Evolutionary conservation across 2,888 invertebrate species (phyloP).

Genomic region (Nemoura dubitans): DNA sequence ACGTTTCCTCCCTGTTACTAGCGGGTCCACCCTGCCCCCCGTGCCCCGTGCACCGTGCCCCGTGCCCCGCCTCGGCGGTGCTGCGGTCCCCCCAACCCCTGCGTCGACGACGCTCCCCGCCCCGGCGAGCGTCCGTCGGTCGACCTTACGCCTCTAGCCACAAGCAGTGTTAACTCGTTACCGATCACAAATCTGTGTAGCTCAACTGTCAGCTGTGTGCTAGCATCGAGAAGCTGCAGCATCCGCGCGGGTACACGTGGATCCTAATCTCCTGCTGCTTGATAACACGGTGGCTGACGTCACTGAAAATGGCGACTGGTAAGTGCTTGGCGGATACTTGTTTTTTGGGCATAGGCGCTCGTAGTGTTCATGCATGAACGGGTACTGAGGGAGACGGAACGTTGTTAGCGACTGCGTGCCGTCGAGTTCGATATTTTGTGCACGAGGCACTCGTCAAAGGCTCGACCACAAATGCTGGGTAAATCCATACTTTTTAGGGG

Average conservation of each 20-base stretch:
- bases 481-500: background rate
- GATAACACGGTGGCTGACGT: constrained; percentile 13
- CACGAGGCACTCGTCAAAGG: background rate
- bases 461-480: background rate
- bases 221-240: background rate
- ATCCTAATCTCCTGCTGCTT: constrained; percentile 16
- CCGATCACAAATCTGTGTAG: constrained; percentile 16
- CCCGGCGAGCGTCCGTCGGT: background rate
- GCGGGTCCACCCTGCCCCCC: constrained; percentile 1
- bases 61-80: background rate
- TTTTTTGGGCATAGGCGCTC: background rate
- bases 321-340: constrained; percentile 17
- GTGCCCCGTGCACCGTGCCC: background rate
- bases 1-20: constrained; percentile 18
- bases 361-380: background rate
- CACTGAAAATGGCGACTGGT: constrained; percentile 33
- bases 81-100: background rate
- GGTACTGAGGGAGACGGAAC: background rate
- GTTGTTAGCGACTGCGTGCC: background rate
- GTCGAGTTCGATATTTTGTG: background rate
- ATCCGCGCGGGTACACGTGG: background rate
- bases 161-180: constrained; percentile 13
- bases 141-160: background rate
- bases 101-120: background rate
- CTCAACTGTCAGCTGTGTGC: background rate